Evolutionary conservation across 1,140 invertebrate genomes (phyloP).

Genomic region (Drosophila suzukii): DNA sequence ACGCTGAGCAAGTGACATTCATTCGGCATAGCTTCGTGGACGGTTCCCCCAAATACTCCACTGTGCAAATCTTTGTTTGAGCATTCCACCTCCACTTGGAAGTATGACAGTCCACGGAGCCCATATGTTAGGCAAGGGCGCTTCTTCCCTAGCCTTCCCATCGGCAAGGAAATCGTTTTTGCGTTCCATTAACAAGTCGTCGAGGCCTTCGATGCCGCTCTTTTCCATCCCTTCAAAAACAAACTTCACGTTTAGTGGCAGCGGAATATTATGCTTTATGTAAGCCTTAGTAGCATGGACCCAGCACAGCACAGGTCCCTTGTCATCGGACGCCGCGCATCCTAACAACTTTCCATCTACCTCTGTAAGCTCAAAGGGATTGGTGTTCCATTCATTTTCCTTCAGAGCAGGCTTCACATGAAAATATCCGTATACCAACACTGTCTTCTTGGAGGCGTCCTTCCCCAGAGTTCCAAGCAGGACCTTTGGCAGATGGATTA

Average conservation of each 20-base stretch:
- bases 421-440: conserved; percentile 98
- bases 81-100: no score
- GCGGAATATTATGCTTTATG: conserved; percentile 88
- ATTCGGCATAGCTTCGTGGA: conserved; percentile 95
- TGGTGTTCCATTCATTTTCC: conserved; percentile 97
- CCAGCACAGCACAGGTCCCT: conserved; percentile 97
- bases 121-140: no score
- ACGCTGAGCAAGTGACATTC: no score
- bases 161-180: conserved; percentile 92
- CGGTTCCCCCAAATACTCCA: conserved; percentile 96
- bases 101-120: no score
- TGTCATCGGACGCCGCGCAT: conserved; percentile 97
- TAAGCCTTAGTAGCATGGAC: conserved; percentile 96
- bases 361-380: conserved; percentile 96
- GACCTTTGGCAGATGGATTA: conserved; percentile 94
- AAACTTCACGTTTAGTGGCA: conserved; percentile 98
- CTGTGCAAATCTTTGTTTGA: conserved; percentile 92
- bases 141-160: conserved; percentile 83
- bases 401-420: conserved; percentile 98
- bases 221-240: conserved; percentile 99
- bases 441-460: conserved; percentile 95
- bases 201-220: no score
- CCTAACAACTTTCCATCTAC: conserved; percentile 96
- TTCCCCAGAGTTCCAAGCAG: conserved; percentile 93
- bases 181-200: no score